phyloP scores from a whole-genome alignment of 2,113 vertebrate species.

The Chamaea fasciata region DNA sequence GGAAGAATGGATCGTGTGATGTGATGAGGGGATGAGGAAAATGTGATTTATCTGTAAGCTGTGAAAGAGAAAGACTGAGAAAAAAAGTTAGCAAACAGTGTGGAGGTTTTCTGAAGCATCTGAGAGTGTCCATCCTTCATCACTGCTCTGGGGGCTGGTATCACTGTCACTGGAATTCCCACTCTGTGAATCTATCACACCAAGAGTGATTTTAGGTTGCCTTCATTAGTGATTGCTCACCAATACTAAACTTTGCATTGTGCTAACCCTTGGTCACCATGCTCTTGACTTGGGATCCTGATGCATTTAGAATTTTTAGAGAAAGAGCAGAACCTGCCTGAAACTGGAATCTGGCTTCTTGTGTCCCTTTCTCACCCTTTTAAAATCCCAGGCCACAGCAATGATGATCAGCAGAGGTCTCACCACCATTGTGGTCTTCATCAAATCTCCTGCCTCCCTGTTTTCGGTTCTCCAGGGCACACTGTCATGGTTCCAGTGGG shows the following conservation, averaged over 20 bases:
- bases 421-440: neutral
- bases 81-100: neutral
- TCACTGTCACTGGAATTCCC: neutral
- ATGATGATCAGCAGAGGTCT: neutral
- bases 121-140: neutral
- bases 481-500: neutral
- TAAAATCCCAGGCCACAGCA: neutral
- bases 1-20: neutral
- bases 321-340: neutral
- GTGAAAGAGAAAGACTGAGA: neutral
- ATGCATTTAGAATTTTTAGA: fast-evolving
- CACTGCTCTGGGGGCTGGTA: neutral
- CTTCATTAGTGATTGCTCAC: neutral
- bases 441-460: neutral
- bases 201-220: neutral
- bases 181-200: neutral
- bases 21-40: neutral
- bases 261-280: neutral
- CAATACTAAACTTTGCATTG: neutral
- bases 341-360: neutral
- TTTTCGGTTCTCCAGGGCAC: neutral
- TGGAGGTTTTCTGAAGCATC: neutral
- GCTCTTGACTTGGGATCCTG: neutral
- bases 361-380: neutral
- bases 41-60: neutral